Evolutionary conservation across 2,113 vertebrate species (phyloP).

Genomic region (Pygoscelis antarcticus): DNA sequence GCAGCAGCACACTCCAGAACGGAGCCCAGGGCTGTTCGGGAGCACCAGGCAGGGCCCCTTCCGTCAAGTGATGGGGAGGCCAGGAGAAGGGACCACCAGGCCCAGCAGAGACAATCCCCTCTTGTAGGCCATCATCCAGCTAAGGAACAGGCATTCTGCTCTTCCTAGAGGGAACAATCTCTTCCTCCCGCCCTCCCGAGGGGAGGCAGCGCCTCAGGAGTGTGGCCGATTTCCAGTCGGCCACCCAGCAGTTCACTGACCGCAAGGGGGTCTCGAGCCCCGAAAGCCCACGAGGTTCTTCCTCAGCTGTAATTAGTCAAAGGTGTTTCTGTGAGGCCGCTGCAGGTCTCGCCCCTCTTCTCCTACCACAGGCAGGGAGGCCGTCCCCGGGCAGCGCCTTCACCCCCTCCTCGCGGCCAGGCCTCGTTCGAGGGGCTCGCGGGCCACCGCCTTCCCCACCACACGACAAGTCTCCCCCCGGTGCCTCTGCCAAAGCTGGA

Average conservation of each 20-base stretch:
- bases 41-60: neutral
- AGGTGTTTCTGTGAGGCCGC: fast-evolving
- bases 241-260: neutral
- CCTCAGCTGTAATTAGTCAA: fast-evolving
- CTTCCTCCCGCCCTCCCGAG: neutral
- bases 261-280: fast-evolving
- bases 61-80: fast-evolving
- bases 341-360: neutral
- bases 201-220: neutral
- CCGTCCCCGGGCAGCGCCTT: neutral
- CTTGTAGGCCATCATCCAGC: neutral
- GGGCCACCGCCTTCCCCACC: neutral
- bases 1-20: neutral
- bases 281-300: neutral
- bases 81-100: neutral
- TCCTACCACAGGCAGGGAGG: neutral
- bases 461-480: neutral
- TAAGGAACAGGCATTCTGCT: neutral
- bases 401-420: neutral
- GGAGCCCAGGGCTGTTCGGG: fast-evolving
- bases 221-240: fast-evolving
- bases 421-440: neutral
- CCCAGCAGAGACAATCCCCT: neutral
- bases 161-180: neutral
- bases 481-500: neutral